Evolutionary conservation across 2,888 invertebrate genomes (phyloP).

Genomic region (Drosophila setosimentum): DNA sequence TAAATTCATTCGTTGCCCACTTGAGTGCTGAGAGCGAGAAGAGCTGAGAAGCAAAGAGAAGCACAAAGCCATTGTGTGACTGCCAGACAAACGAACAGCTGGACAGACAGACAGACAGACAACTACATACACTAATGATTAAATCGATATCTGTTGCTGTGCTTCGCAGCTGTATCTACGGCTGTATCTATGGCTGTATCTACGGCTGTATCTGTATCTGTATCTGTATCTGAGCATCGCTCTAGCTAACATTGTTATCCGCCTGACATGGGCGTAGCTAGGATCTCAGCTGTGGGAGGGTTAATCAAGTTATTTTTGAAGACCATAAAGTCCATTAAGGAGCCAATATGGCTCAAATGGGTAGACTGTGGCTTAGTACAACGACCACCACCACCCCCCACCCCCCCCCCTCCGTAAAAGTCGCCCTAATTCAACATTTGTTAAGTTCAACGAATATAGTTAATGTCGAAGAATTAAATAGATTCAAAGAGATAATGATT

Average conservation of each 20-base stretch:
- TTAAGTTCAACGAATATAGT: background rate
- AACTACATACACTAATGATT: slow-evolving; percentile 67
- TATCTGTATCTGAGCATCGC: slow-evolving; percentile 40
- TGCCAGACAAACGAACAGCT: slow-evolving; percentile 14
- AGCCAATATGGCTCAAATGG: background rate
- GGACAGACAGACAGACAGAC: background rate
- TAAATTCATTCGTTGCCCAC: slow-evolving; percentile 66
- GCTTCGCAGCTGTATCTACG: slow-evolving; percentile 10
- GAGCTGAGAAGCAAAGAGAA: background rate
- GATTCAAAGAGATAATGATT: background rate
- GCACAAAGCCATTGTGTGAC: slow-evolving; percentile 17
- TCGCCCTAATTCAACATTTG: background rate
- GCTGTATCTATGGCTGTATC: slow-evolving; percentile 29
- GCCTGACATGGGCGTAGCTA: slow-evolving; percentile 4
- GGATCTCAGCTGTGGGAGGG: background rate
- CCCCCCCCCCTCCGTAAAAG: background rate
- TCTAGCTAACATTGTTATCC: slow-evolving; percentile 37
- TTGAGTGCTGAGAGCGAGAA: slow-evolving; percentile 20
- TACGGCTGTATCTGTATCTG: slow-evolving; percentile 33
- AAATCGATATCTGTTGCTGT: slow-evolving; percentile 68
- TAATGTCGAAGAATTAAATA: background rate
- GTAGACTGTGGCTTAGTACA: background rate
- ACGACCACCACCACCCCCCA: too few relatives aligned
- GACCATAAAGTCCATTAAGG: background rate
- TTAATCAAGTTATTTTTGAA: background rate